Evolutionary conservation across 2,888 invertebrate genomes (phyloP).

Genomic region (Molanna angustata): DNA sequence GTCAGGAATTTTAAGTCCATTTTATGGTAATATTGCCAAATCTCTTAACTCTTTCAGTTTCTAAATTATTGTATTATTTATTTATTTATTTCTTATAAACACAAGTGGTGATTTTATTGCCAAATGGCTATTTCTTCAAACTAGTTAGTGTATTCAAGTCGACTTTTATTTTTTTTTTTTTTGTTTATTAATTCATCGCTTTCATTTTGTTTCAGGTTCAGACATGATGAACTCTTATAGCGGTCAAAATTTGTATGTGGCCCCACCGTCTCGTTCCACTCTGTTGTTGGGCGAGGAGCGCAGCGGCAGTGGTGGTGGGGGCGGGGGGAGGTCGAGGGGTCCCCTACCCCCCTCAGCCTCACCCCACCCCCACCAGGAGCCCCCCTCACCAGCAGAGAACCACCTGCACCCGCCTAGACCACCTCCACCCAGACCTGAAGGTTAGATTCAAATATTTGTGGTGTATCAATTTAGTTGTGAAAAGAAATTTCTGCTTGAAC

Average conservation of each 20-base stretch:
- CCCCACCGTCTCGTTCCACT: slow-evolving; percentile 73
- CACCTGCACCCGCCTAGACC: slow-evolving; percentile 72
- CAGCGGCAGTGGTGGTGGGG: slow-evolving; percentile 51
- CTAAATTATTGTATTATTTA: no score
- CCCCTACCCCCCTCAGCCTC: slow-evolving; percentile 57
- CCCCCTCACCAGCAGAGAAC: slow-evolving; percentile 45
- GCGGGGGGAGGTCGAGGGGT: slow-evolving; percentile 65
- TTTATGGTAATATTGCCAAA: no score
- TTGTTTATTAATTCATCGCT: no score
- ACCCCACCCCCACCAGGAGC: slow-evolving; percentile 52
- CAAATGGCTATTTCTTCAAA: no score
- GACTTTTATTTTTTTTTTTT: no score
- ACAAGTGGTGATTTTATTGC: no score
- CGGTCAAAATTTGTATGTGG: slow-evolving; percentile 88
- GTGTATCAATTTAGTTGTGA: not conserved
- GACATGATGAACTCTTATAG: slow-evolving; percentile 59
- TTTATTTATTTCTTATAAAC: no score
- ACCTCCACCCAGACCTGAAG: slow-evolving; percentile 82
- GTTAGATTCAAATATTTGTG: slow-evolving; percentile 42
- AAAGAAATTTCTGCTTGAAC: no score
- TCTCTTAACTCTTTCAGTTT: no score
- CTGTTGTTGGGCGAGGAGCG: slow-evolving; percentile 52
- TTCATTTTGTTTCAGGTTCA: slow-evolving; percentile 23
- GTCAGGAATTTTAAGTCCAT: no score
- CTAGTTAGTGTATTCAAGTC: no score